A percentile compares a stretch with the other conserved stretches of the same genome.
phyloP scores from a whole-genome alignment of 2,113 vertebrate genomes.

The Urocolius indicus region DNA sequence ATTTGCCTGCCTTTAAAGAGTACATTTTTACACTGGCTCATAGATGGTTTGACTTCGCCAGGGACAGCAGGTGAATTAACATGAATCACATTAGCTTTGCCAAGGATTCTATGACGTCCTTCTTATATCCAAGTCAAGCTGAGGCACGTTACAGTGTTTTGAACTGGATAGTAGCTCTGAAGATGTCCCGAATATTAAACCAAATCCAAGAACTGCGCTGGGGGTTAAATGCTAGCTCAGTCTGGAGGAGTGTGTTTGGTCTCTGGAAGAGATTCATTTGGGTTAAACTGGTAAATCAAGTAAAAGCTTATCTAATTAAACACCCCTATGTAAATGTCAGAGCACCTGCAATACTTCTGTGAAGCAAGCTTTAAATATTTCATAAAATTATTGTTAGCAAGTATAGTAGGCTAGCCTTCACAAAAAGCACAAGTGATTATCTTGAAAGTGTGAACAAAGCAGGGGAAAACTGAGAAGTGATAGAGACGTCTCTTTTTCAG shows the following conservation, averaged over 20 bases:
- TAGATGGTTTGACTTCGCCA: not conserved
- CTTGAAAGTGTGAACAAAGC: not conserved
- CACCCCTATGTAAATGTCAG: not conserved
- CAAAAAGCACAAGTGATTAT: not conserved
- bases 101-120: not conserved
- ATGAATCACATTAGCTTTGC: not conserved
- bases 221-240: not conserved
- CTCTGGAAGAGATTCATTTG: not conserved
- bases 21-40: not conserved
- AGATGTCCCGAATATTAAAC: not conserved
- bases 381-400: not conserved
- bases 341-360: not conserved
- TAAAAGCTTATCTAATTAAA: slow-evolving; percentile 15
- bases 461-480: not conserved
- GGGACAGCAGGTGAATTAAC: slow-evolving; percentile 14
- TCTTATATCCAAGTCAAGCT: not conserved
- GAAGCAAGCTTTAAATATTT: not conserved
- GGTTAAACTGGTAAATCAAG: slow-evolving; percentile 5
- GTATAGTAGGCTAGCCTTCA: not conserved
- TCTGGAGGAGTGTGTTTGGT: not conserved
- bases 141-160: slow-evolving; percentile 16
- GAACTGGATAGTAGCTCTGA: not conserved
- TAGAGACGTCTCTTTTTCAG: not conserved
- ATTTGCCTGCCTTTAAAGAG: not conserved
- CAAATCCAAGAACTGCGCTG: not conserved